Percentiles rank a stretch among this genome's conserved stretches.
Evolutionary conservation across 2,797 vertebrate genomes (phyloP).

Genomic region (Emydoidea blandingii): DNA sequence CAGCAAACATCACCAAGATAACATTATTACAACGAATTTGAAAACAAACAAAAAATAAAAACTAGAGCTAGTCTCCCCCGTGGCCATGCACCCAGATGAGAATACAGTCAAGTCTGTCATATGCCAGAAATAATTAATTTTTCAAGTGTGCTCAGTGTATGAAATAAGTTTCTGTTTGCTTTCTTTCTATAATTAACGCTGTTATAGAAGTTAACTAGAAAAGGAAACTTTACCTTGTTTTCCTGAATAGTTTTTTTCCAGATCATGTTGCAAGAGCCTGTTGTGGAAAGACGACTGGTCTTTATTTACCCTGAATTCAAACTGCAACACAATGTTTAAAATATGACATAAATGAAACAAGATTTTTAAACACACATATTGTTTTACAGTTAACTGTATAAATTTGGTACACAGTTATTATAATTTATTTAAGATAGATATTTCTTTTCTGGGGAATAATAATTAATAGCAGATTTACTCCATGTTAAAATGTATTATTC

Average conservation of each 20-base stretch:
- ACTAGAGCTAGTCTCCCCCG: not conserved
- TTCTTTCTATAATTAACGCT: not conserved
- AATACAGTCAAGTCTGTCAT: not conserved
- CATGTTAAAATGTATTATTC: not conserved
- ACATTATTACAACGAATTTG: not conserved
- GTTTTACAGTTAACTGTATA: not conserved
- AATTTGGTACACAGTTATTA: not conserved
- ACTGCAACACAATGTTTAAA: constrained; percentile 77
- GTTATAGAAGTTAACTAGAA: not conserved
- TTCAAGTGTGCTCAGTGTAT: not conserved
- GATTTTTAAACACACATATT: not conserved
- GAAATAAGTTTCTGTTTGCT: not conserved
- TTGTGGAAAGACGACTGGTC: constrained; percentile 79
- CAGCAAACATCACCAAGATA: not conserved
- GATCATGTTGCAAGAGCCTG: constrained; percentile 82
- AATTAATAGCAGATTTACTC: not conserved
- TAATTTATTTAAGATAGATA: not conserved
- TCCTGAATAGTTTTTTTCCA: constrained; percentile 82
- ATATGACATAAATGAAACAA: not conserved
- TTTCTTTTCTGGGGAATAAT: not conserved
- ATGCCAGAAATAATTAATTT: not conserved
- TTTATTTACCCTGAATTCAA: constrained; percentile 84
- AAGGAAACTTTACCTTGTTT: constrained; percentile 79
- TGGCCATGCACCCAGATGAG: not conserved
- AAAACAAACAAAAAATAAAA: not conserved